Evolutionary conservation across 2,797 vertebrate genomes (phyloP).

Genomic region (Hybognathus amarus): DNA sequence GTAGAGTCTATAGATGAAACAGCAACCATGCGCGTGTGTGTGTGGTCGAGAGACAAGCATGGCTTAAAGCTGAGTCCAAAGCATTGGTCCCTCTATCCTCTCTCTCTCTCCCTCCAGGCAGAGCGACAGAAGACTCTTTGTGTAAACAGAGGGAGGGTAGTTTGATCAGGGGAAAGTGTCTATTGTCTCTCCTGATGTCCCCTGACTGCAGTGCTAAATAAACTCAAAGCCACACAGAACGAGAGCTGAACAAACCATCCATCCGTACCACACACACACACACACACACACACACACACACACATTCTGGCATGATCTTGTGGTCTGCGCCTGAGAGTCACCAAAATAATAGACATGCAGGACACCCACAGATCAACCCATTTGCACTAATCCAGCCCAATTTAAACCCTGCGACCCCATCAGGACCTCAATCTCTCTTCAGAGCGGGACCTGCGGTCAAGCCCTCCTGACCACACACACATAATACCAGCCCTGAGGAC

Average conservation of each 20-base stretch:
- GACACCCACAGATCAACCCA: constrained; percentile 29
- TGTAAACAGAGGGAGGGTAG: constrained; percentile 49
- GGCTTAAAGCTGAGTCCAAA: neutral
- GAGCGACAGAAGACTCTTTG: constrained; percentile 53
- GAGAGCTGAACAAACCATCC: constrained; percentile 52
- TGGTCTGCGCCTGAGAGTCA: constrained; percentile 14
- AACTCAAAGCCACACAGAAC: constrained; percentile 49
- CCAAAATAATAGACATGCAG: neutral
- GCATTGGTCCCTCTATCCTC: neutral
- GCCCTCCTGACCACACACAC: constrained; percentile 19
- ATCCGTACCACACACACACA: too few relatives aligned
- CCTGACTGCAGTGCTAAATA: constrained; percentile 58
- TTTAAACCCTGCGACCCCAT: constrained; percentile 33
- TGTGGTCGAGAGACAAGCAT: neutral
- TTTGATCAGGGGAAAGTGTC: constrained; percentile 59
- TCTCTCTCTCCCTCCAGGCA: constrained; percentile 18
- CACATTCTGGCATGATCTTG: constrained; percentile 23
- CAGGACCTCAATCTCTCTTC: constrained; percentile 8
- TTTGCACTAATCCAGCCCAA: constrained; percentile 35
- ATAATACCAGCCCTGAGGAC: neutral
- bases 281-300: constrained; percentile 45
- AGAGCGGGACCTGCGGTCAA: constrained; percentile 18
- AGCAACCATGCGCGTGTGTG: neutral
- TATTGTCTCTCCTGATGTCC: constrained; percentile 56
- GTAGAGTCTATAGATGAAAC: neutral